Evolutionary conservation across 2,797 vertebrate genomes (phyloP), one percentile per base, ranked within the genome.

Genomic region (Acrocephalus scirpaceus): DNA sequence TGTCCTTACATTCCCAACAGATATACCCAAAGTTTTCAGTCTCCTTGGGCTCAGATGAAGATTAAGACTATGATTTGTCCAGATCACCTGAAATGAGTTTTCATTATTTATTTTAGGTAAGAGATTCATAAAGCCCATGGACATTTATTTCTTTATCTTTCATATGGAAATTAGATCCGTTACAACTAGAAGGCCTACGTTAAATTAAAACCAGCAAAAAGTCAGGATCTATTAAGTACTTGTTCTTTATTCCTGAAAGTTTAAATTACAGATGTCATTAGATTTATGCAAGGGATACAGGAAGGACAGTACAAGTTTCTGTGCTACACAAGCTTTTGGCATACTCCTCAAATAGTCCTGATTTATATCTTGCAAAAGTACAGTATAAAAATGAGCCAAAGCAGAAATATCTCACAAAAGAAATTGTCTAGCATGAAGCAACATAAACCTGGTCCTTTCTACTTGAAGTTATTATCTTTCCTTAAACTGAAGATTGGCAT

Each of bases 21-120:
- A 60, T 67, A 71, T 4, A 83, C 30, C 29, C 3, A 18, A 27
- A 64, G 23, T 77, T 92, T n/a, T 69, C 40, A 78, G 54, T 47
- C 29, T 90, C 44, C 30, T 78, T 69, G 50, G 51, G 47, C 60
- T 74, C 47, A 88, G 11, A 2, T 73, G 66, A 83, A 86, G 91
- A 78, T 72, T 47, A 83, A 84, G 50, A 58, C n/a, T 93, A 51
- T 16, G 72, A 85, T 69, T 91, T 72, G 44, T 45, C 21, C 44
- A 44, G 77, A 44, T 91, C 51, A 53, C 32, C 65, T 91, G 69
- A 62, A 91, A 88, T 50, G 34, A 90, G 30, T 94, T 92, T 96
- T 86, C 21, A 53, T 77, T 69, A 71, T 86, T 76, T 53, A 79
- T 34, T 11, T 45, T 65, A 79, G 42, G 47, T 47, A 70, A 82